Evolutionary conservation across 2,113 vertebrate species (phyloP).

Genomic region (Ageneiosus marmoratus): DNA sequence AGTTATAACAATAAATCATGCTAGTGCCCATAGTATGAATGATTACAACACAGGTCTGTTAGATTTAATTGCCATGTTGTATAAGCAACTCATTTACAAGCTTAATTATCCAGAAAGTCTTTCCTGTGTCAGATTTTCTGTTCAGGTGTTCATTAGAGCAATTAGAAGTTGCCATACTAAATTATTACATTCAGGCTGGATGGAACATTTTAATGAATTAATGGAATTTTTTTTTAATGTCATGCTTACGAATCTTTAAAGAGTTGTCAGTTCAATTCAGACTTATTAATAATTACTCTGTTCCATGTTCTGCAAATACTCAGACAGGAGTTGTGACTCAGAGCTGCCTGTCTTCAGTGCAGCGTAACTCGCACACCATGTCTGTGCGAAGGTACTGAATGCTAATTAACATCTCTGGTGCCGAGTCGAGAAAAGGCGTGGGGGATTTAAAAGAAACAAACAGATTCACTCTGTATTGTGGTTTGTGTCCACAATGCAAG

Average conservation of each 20-base stretch:
- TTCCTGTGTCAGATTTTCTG: neutral
- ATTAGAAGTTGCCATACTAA: neutral
- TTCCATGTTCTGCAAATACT: neutral
- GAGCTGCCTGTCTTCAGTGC: constrained; percentile 3
- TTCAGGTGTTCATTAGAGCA: neutral
- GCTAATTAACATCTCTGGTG: constrained; percentile 13
- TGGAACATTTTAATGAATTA: constrained; percentile 4
- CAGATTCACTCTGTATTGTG: neutral
- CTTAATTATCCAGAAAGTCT: neutral
- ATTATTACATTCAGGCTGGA: neutral
- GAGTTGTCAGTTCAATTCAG: neutral
- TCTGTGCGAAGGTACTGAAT: constrained; percentile 20
- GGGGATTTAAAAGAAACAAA: constrained; percentile 19
- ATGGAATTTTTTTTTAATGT: neutral
- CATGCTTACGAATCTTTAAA: neutral
- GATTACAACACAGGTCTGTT: neutral
- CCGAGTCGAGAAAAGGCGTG: neutral
- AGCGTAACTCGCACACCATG: neutral
- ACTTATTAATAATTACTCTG: neutral
- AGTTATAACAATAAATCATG: neutral
- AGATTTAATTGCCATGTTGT: neutral
- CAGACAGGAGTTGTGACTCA: neutral
- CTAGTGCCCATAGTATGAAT: neutral
- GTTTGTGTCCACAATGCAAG: neutral
- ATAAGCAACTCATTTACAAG: neutral